A percentile compares a stretch with the other conserved stretches of the same genome.
These are phyloP conservation scores for Clusia tigrina DNA, from an alignment of 2,888 invertebrate genomes.

Conservation along the genomic window DNA sequence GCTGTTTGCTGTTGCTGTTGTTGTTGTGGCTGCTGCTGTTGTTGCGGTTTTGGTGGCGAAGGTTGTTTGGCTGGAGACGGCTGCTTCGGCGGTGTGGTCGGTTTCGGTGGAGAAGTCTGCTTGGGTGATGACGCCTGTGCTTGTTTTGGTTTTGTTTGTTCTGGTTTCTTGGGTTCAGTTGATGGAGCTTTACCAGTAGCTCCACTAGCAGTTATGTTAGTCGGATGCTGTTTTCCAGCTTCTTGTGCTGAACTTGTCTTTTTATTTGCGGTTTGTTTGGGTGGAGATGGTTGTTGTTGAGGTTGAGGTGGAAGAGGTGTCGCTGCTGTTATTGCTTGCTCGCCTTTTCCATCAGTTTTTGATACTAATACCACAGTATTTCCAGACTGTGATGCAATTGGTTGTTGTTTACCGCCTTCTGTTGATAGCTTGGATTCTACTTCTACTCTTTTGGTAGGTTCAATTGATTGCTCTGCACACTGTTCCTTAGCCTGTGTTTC, in stretches of 20 bases:
- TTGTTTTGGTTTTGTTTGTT: constrained; percentile 27
- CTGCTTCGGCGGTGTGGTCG: constrained; percentile 12
- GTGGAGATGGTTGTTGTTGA: not conserved
- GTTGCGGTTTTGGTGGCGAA: constrained; percentile 35
- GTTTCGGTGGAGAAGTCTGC: constrained; percentile 39
- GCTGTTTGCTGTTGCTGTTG: constrained; percentile 15
- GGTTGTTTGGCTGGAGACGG: constrained; percentile 29
- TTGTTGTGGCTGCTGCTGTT: constrained; percentile 14
- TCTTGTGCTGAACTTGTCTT: not conserved
- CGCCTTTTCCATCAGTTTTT: too few species aligned
- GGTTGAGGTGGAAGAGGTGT: not conserved
- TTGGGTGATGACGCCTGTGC: constrained; percentile 18
- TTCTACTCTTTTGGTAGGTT: too few species aligned
- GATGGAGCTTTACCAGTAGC: constrained; percentile 7
- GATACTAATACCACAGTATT: too few species aligned
- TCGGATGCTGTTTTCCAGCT: not conserved
- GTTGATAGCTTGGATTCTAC: not conserved
- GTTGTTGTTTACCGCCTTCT: not conserved
- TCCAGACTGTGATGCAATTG: not conserved
- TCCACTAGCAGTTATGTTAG: constrained; percentile 8
- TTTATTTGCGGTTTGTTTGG: not conserved
- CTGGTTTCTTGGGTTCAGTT: constrained; percentile 13
- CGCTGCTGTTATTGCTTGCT: not conserved
- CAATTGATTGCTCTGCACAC: not conserved
- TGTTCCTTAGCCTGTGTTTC: too few species aligned